Conservation (phyloP, 2,113 vertebrate species). For the Pleuronectes platessa region DNA sequence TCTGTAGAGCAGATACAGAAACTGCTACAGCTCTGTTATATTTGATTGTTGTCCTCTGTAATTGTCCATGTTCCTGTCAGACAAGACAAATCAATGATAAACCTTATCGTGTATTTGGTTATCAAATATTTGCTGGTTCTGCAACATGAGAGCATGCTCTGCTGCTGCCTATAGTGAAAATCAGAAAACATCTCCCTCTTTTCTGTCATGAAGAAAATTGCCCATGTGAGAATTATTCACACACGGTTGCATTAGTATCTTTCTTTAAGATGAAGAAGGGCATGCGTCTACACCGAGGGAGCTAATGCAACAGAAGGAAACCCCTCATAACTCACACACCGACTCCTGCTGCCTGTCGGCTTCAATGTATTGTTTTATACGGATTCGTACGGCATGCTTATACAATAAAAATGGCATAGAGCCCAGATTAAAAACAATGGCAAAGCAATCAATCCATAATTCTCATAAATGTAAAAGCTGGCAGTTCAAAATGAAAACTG, state of each 20-base stretch:
- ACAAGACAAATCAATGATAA: too few relatives aligned
- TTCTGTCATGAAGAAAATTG: slow-evolving; percentile 26
- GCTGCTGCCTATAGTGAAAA: slow-evolving; percentile 17
- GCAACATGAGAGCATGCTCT: neutral
- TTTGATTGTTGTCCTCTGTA: too few relatives aligned
- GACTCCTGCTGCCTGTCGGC: slow-evolving; percentile 39
- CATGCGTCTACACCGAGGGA: slow-evolving; percentile 44
- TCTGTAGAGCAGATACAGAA: neutral
- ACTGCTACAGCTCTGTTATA: neutral
- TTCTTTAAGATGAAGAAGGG: slow-evolving; percentile 42
- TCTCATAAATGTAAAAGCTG: neutral
- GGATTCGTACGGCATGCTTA: neutral
- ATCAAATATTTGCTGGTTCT: too few relatives aligned
- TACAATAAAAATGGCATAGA: slow-evolving; percentile 20
- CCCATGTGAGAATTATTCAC: neutral
- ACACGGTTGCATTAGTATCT: neutral
- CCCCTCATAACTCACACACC: slow-evolving; percentile 48
- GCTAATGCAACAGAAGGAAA: slow-evolving; percentile 65
- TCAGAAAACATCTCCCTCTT: slow-evolving; percentile 14
- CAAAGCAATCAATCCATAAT: slow-evolving; percentile 9
- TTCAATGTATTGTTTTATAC: neutral
- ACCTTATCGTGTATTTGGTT: too few relatives aligned
- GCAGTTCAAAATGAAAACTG: slow-evolving; percentile 18
- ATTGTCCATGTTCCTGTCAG: too few relatives aligned
- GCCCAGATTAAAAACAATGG: slow-evolving; percentile 9